A percentile compares a stretch with the other conserved stretches of the same genome.
Conservation (phyloP, 2,797 vertebrate species). For the Coccyzus lansbergi region DNA sequence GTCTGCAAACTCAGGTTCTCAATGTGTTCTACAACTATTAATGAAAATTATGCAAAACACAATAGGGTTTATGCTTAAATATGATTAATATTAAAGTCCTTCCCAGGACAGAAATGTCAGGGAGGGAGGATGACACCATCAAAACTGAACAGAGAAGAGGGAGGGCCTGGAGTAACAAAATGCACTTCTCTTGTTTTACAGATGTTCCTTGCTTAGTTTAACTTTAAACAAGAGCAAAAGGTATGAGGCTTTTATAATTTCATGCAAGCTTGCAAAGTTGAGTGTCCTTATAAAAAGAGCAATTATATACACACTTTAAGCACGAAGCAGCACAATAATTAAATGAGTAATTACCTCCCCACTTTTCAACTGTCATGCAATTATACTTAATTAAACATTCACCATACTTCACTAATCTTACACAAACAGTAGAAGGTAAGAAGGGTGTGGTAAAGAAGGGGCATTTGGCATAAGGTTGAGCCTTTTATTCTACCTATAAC, state of each 20-base stretch:
- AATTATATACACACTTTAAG: slow-evolving; percentile 60
- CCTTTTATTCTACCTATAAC: not conserved
- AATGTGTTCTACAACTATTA: not conserved
- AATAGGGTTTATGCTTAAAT: not conserved
- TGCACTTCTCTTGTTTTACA: not conserved
- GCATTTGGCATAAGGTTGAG: slow-evolving; percentile 38
- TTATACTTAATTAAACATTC: slow-evolving; percentile 76
- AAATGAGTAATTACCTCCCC: slow-evolving; percentile 76
- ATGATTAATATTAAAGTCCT: not conserved
- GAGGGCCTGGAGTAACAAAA: not conserved
- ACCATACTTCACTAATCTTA: slow-evolving; percentile 68
- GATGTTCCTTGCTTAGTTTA: not conserved
- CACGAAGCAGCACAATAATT: slow-evolving; percentile 68
- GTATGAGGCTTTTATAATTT: slow-evolving; percentile 1
- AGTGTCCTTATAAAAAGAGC: slow-evolving; percentile 62
- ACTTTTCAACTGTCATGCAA: slow-evolving; percentile 73
- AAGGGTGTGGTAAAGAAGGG: slow-evolving; percentile 59
- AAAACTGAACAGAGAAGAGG: not conserved
- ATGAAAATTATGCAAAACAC: not conserved
- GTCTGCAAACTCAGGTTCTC: not conserved
- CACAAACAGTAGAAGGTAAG: slow-evolving; percentile 60
- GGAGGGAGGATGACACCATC: not conserved
- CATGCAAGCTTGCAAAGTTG: slow-evolving; percentile 50
- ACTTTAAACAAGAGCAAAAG: not conserved
- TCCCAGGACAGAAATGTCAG: not conserved